Evolutionary conservation across 2,113 vertebrate species (phyloP).

Genomic region (Entelurus aequoreus): DNA sequence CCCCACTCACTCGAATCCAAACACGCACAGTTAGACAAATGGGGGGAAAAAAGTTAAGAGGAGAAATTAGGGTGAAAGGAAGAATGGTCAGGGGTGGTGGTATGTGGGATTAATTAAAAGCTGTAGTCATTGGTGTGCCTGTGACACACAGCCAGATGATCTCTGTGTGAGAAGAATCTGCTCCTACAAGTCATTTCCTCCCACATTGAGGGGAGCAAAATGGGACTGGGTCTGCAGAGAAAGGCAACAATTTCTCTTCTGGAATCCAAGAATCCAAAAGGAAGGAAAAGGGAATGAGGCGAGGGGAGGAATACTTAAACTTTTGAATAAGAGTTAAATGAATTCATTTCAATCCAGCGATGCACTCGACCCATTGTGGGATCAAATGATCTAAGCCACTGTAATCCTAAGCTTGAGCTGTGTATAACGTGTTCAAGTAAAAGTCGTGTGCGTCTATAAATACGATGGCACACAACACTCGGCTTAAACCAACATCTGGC

Average conservation of each 20-base stretch:
- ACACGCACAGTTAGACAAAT: slow-evolving; percentile 24
- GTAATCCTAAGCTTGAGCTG: slow-evolving; percentile 77
- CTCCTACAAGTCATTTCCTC: slow-evolving; percentile 65
- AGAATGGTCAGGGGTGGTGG: slow-evolving; percentile 41
- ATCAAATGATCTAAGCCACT: slow-evolving; percentile 77
- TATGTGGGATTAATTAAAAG: slow-evolving; percentile 67
- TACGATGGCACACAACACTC: slow-evolving; percentile 44
- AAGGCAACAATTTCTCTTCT: slow-evolving; percentile 48
- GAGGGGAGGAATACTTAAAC: slow-evolving; percentile 49
- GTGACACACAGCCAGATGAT: slow-evolving; percentile 56
- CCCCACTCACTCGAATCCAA: slow-evolving; percentile 3
- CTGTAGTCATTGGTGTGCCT: slow-evolving; percentile 57
- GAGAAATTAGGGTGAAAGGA: slow-evolving; percentile 43
- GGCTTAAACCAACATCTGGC: slow-evolving; percentile 72
- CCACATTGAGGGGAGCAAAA: slow-evolving; percentile 36
- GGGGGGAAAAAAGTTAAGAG: background rate
- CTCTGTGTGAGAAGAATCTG: slow-evolving; percentile 61
- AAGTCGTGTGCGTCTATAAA: slow-evolving; percentile 48
- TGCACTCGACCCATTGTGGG: slow-evolving; percentile 52
- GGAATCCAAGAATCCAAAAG: slow-evolving; percentile 47
- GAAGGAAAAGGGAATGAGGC: slow-evolving; percentile 24
- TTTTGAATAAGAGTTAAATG: slow-evolving; percentile 64
- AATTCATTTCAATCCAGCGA: slow-evolving; percentile 72
- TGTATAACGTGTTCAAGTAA: slow-evolving; percentile 66
- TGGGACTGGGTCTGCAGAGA: slow-evolving; percentile 46